Percentiles rank a stretch among this genome's conserved stretches.
These are phyloP conservation scores for Uria lomvia DNA, from an alignment of 2,113 vertebrate genomes.

Conservation along the genomic window DNA sequence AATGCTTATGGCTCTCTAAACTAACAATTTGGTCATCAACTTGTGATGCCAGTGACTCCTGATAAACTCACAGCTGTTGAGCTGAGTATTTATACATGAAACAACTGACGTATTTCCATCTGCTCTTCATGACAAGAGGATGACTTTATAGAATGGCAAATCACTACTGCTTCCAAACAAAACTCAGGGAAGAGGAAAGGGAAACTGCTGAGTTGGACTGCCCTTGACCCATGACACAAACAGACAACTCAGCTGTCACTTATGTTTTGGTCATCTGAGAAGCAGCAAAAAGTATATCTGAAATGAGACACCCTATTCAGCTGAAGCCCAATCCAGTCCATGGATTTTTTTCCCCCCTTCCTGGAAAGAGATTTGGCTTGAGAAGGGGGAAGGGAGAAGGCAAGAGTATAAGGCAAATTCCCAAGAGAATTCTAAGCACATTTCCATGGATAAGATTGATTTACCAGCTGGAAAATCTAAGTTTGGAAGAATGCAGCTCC, in stretches of 20 bases:
- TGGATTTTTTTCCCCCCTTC: background rate
- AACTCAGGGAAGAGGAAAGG: slow-evolving; percentile 45
- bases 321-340: background rate
- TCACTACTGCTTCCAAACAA: slow-evolving; percentile 39
- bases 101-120: slow-evolving; percentile 40
- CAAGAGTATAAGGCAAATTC: slow-evolving; percentile 15
- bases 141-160: slow-evolving; percentile 30
- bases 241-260: slow-evolving; percentile 51
- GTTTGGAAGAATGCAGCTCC: background rate
- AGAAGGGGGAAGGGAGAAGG: background rate
- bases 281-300: slow-evolving; percentile 34
- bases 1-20: background rate
- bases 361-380: slow-evolving; percentile 26
- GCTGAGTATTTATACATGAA: slow-evolving; percentile 46
- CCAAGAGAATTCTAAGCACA: slow-evolving; percentile 7
- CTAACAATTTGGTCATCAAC: background rate
- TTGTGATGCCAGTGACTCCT: slow-evolving; percentile 7
- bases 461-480: slow-evolving; percentile 39
- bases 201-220: slow-evolving; percentile 50
- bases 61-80: slow-evolving; percentile 26
- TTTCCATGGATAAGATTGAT: slow-evolving; percentile 10
- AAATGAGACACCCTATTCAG: slow-evolving; percentile 42
- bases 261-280: slow-evolving; percentile 40
- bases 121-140: slow-evolving; percentile 22
- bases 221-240: slow-evolving; percentile 41